Base-by-base conservation (phyloP, 1,140 invertebrate species). In the Glossosoma conforme region DNA sequence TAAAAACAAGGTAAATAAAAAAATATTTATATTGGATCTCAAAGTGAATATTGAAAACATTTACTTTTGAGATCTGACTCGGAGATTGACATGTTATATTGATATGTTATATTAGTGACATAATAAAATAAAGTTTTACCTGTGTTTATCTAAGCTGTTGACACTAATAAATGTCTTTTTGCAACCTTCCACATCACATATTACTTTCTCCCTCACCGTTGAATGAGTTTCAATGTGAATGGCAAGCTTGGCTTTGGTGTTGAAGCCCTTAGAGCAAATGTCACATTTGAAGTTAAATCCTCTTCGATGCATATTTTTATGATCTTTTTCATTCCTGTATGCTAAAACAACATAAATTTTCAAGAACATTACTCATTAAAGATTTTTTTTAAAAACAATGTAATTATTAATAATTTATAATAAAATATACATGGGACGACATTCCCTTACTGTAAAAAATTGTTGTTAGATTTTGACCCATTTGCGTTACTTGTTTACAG, bases 151-250 rank as follows among this genome's bases (percentile, higher is more conserved):
- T 13, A 65, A 60, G 45, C 62, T 61, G 3, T 38, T 46, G 1
- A 53, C 35, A 42, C 61, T 62, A 32, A 52, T 57, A 55, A 57
- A 65, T 25, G 37, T 37, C 56, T 60, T 61, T 22, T 43, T 42
- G 44, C 63, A 65, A 28, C 56, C 56, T 5, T 58, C 48, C 8
- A 61, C 37, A 19, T 55, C 38, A 50, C 63, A 65, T 14, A 40
- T 33, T 17, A 61, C 37, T 25, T 51, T 56, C 35, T 59, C 52
- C 40, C 56, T 51, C 15, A 37, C 22, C 33, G 55, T 52, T 2
- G 56, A 46, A 58, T 65, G 64, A 22, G 46, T 55, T 28, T 60
- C 59, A 33, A 56, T 42, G 44, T 64, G 64, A 24, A 58, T 51
- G 5, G 51, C 33, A 18, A 62, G 40, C 36, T 58, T 58, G 8